Evolutionary conservation across 2,888 invertebrate genomes (phyloP).

Genomic region (Mycalesis mineus): DNA sequence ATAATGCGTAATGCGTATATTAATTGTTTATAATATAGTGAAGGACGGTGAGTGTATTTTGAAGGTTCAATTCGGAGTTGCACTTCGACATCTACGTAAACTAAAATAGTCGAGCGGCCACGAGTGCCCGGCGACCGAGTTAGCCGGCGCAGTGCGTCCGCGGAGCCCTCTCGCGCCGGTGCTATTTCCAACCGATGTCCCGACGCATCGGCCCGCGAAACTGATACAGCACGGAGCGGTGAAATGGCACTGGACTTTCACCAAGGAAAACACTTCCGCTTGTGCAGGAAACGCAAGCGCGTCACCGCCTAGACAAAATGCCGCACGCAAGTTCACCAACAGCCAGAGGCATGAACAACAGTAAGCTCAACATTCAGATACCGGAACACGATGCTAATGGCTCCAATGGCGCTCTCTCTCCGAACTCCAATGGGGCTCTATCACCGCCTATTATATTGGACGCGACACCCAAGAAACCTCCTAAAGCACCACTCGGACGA

Average conservation of each 20-base stretch:
- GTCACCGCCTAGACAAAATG: slow-evolving; percentile 51
- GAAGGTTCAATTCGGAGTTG: slow-evolving; percentile 69
- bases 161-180: slow-evolving; percentile 73
- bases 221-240: slow-evolving; percentile 62
- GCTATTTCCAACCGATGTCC: slow-evolving; percentile 72
- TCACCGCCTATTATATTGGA: slow-evolving; percentile 62
- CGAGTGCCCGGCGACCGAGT: slow-evolving; percentile 74
- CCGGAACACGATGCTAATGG: slow-evolving; percentile 49
- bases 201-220: slow-evolving; percentile 64
- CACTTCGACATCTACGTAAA: slow-evolving; percentile 77
- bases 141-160: slow-evolving; percentile 69
- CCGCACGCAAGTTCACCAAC: slow-evolving; percentile 50
- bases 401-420: slow-evolving; percentile 41
- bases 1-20: not conserved
- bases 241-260: slow-evolving; percentile 74
- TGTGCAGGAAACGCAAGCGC: slow-evolving; percentile 63
- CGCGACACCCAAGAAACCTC: slow-evolving; percentile 66
- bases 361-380: slow-evolving; percentile 58
- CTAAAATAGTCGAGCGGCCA: slow-evolving; percentile 72
- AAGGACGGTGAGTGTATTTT: slow-evolving; percentile 34
- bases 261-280: slow-evolving; percentile 64
- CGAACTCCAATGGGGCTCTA: slow-evolving; percentile 56
- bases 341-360: slow-evolving; percentile 39
- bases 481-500: slow-evolving; percentile 57
- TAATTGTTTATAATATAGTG: not conserved